A percentile compares a stretch with the other conserved stretches of the same genome.
phyloP scores from a whole-genome alignment of 2,113 vertebrate genomes.

The Campylomormyrus numenius region DNA sequence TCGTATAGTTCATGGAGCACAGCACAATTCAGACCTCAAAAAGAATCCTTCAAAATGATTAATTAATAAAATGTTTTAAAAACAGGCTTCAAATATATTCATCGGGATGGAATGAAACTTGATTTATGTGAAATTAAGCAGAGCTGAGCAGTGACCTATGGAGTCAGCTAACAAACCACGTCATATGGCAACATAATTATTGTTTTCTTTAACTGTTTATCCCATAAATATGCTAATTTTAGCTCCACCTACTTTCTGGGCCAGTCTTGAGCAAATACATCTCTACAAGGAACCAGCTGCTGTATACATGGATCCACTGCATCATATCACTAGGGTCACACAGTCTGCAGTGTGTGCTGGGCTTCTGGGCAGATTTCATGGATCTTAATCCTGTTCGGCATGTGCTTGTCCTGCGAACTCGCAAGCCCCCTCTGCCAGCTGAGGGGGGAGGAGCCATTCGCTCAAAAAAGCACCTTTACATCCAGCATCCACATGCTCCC shows the following conservation, averaged over 20 bases:
- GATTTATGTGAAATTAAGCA: not conserved
- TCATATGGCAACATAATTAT: not conserved
- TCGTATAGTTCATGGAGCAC: not conserved
- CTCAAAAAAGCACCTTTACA: not conserved
- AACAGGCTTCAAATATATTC: not conserved
- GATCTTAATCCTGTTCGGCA: not conserved
- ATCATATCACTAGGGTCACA: not conserved
- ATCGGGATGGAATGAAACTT: not conserved
- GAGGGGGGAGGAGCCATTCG: not conserved
- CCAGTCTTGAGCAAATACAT: not conserved
- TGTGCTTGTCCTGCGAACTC: not conserved
- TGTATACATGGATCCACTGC: not conserved
- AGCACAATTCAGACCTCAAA: not conserved
- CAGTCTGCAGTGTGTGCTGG: not conserved
- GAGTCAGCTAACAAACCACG: not conserved
- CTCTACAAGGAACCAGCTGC: not conserved
- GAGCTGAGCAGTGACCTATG: not conserved
- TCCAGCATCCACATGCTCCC: not conserved
- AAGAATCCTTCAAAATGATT: not conserved
- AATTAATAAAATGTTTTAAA: not conserved
- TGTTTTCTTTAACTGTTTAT: slow-evolving; percentile 13
- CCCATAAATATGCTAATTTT: not conserved
- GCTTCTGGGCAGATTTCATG: not conserved
- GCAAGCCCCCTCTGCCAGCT: not conserved
- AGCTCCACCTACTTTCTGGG: not conserved